These are phyloP conservation scores for Pimephales promelas DNA, from an alignment of 2,113 vertebrate genomes.

Conservation along the genomic window DNA sequence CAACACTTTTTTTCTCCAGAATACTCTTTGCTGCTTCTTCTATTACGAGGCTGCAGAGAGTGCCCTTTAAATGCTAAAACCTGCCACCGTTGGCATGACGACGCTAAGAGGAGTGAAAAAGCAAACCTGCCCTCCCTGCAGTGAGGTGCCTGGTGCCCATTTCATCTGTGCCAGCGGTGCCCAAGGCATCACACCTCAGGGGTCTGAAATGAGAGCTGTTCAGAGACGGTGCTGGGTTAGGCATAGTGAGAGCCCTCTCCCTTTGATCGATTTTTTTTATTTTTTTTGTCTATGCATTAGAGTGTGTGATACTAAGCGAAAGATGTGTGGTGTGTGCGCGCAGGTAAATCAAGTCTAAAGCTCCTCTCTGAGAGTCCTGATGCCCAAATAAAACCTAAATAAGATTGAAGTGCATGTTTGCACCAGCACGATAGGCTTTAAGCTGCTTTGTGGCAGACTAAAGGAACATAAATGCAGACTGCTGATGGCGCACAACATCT, in stretches of 20 bases:
- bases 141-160: slow-evolving; percentile 43
- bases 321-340: neutral
- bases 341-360: slow-evolving; percentile 29
- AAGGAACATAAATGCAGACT: slow-evolving; percentile 39
- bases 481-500: slow-evolving; percentile 16
- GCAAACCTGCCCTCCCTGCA: slow-evolving; percentile 36
- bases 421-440: slow-evolving; percentile 15
- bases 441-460: slow-evolving; percentile 31
- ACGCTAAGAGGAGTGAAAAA: slow-evolving; percentile 55
- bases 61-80: slow-evolving; percentile 76
- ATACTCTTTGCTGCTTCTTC: slow-evolving; percentile 53
- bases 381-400: slow-evolving; percentile 36
- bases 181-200: slow-evolving; percentile 40
- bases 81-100: slow-evolving; percentile 77
- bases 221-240: neutral
- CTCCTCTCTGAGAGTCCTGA: slow-evolving; percentile 14
- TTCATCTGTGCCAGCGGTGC: slow-evolving; percentile 50
- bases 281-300: slow-evolving; percentile 30
- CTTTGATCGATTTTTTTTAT: slow-evolving; percentile 20
- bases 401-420: slow-evolving; percentile 35
- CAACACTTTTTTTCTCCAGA: neutral
- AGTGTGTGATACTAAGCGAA: slow-evolving; percentile 33
- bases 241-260: neutral
- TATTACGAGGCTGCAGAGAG: slow-evolving; percentile 60
- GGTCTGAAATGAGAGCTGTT: slow-evolving; percentile 28